Base-by-base conservation (phyloP, 2,888 invertebrate species). In the Flexamia atlantica region DNA sequence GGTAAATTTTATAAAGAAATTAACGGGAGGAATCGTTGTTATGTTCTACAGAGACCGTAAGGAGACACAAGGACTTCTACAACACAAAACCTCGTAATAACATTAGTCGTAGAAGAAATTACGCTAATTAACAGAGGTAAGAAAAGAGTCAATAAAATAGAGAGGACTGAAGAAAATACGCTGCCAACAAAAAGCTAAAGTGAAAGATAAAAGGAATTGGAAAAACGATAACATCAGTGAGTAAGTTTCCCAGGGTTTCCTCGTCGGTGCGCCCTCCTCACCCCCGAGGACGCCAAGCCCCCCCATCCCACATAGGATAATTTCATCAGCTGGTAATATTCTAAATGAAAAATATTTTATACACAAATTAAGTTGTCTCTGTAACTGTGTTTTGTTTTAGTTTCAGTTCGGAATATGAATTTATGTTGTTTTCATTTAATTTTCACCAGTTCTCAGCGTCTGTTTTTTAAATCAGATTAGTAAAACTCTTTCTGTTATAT, bases 141-240 rank as follows among this genome's bases (percentile, higher is more conserved):
- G 76, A 76, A 76, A 76, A 76, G 76, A 76, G 76, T 76, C 76
- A 76, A 76, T 76, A 76, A 76, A 72, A 50, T 76, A 76, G 76
- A 76, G 76, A 76, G 28, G 76, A 76, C 28, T 76, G 50, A 76
- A 50, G 50, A 50, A 76, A 76, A 76, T 76, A 76, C 76, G 76
- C 50, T 76, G 76, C 76, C 76, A 76, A 76, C 76, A 76, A 76
- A 76, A 76, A 76, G 76, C 76, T 50, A 76, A 76, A 76, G 76
- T 76, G 76, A 76, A 76, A 76, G 76, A 76, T 76, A 76, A 76
- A 50, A 50, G 50, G 76, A 76, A 76, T 76, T 76, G 76, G 76
- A 76, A 76, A 76, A 76, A 32, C 76, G 76, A 76, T 76, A 76
- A 50, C 76, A 76, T 76, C 76, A 28, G 76, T 28, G 46, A 30